Conservation (phyloP, 1,140 invertebrate genomes). For the Diplogasteroides magnus region DNA sequence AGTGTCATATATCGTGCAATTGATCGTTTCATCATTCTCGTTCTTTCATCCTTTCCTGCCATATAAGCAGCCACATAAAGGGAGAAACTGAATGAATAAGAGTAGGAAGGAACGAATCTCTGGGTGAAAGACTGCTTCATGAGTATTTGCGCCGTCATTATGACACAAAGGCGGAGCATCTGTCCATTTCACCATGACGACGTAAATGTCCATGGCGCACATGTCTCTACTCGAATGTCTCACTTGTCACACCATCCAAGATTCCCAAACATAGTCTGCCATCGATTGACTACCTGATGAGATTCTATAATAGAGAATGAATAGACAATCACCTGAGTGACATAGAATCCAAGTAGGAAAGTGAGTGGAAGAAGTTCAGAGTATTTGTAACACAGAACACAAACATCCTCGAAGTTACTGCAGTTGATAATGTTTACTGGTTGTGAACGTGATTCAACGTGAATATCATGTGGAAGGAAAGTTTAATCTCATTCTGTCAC, state of each 20-base stretch:
- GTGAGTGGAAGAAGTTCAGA: neutral
- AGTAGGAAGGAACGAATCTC: too few species aligned
- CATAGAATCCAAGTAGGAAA: neutral
- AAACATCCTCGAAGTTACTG: neutral
- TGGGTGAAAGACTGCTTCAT: too few species aligned
- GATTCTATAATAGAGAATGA: too few species aligned
- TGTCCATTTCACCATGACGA: too few species aligned
- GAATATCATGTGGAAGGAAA: neutral
- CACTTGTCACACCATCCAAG: neutral
- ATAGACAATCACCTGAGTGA: neutral
- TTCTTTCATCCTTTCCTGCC: neutral
- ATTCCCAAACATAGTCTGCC: neutral
- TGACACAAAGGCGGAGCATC: too few species aligned
- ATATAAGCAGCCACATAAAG: neutral
- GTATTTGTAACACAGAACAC: neutral
- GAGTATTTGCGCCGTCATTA: too few species aligned
- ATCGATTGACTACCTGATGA: neutral
- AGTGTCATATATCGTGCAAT: conserved; percentile 14
- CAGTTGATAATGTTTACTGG: too few species aligned
- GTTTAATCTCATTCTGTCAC: too few species aligned
- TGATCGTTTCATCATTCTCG: conserved; percentile 7
- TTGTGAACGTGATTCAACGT: neutral
- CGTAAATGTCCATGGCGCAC: neutral
- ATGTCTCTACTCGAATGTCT: neutral
- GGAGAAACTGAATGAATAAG: neutral